Evolutionary conservation across 2,113 vertebrate genomes (phyloP).

Genomic region (Fregetta grallaria): DNA sequence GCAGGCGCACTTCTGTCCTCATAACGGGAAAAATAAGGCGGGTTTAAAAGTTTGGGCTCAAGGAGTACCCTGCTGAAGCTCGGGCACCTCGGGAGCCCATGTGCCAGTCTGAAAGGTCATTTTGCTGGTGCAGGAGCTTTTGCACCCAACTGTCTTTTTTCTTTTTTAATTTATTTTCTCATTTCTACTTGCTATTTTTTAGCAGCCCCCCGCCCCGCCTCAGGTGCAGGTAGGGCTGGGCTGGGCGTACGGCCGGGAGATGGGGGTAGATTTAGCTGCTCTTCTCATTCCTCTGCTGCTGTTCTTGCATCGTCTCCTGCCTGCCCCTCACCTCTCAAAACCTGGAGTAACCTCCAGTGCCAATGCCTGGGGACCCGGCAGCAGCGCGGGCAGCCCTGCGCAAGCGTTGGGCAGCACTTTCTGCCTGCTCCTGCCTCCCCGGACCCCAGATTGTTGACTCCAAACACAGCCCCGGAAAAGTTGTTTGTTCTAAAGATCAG

Average conservation of each 20-base stretch:
- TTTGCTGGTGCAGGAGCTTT: neutral
- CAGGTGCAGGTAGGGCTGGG: fast-evolving
- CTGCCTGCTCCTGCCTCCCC: neutral
- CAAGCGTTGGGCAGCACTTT: neutral
- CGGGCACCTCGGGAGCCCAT: fast-evolving
- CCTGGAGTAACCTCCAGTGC: neutral
- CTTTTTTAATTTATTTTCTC: neutral
- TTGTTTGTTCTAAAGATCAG: neutral
- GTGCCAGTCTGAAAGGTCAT: neutral
- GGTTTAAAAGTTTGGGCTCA: neutral
- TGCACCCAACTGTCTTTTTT: neutral
- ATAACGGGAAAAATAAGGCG: neutral
- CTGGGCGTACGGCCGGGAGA: fast-evolving
- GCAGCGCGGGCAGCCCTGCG: fast-evolving
- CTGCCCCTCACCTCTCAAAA: neutral
- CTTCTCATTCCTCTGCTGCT: neutral
- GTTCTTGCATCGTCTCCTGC: neutral
- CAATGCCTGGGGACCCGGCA: fast-evolving
- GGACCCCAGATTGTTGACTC: neutral
- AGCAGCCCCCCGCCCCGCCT: neutral
- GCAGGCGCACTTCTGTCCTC: neutral
- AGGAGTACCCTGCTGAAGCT: no score
- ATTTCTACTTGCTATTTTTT: neutral
- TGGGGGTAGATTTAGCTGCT: neutral
- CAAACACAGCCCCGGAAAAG: neutral